These are phyloP conservation scores for Anagrus nilaparvatae DNA, from an alignment of 1,140 invertebrate genomes.

Conservation along the genomic window DNA sequence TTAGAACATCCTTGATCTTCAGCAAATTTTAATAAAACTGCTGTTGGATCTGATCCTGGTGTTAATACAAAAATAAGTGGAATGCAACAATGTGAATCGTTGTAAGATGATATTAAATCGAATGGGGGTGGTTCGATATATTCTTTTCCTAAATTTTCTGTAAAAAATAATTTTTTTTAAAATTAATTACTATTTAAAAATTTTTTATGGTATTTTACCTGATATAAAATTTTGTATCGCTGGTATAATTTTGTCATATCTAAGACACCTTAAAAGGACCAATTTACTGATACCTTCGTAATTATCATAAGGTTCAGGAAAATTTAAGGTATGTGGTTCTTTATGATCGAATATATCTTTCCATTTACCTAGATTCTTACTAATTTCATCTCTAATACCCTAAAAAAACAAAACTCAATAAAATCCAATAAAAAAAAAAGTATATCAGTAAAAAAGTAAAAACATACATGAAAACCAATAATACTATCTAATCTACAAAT, in stretches of 20 bases:
- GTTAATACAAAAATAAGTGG: constrained; percentile 86
- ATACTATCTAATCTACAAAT: constrained; percentile 57
- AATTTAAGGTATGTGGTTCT: constrained; percentile 55
- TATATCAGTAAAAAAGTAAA: neutral
- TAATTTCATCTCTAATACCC: constrained; percentile 54
- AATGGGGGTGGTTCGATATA: constrained; percentile 85
- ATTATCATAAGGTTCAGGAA: constrained; percentile 64
- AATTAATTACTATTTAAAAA: constrained; percentile 1
- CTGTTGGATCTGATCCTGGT: constrained; percentile 85
- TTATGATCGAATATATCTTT: constrained; percentile 61
- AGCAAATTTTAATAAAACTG: constrained; percentile 73
- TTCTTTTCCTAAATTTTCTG: constrained; percentile 27
- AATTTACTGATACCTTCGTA: constrained; percentile 68
- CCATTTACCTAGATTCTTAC: constrained; percentile 53
- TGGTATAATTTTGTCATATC: constrained; percentile 82
- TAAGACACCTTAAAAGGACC: constrained; percentile 68
- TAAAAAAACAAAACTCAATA: constrained; percentile 29
- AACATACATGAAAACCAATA: constrained; percentile 42
- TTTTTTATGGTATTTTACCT: constrained; percentile 43
- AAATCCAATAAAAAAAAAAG: constrained; percentile 12
- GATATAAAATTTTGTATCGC: constrained; percentile 65
- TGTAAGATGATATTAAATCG: constrained; percentile 72
- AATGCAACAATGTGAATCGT: constrained; percentile 71
- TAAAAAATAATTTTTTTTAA: constrained; percentile 3
- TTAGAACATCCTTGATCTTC: constrained; percentile 83